Base-by-base conservation (phyloP, 2,888 invertebrate genomes). In the Caenorhabditis sp. region DNA sequence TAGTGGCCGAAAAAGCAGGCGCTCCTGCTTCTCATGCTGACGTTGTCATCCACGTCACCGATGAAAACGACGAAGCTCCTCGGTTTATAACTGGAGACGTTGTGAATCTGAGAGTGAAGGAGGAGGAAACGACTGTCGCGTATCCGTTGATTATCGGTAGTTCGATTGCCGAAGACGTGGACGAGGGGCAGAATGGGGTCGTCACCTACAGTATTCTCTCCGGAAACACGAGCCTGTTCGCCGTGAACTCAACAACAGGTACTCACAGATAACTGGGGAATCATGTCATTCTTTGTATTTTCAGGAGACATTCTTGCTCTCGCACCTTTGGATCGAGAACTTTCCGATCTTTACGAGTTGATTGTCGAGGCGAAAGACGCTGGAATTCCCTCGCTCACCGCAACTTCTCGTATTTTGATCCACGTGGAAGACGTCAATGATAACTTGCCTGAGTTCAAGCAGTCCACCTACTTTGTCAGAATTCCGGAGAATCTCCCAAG, bases 361-460 rank as follows among this genome's bases (percentile, higher is more conserved):
- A 48, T 68, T 2, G 70, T 83, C 8, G 74, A 82, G 65, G 82
- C 79, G 8, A 73, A 61, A 4, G 83, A 83, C 30, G 61, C 66
- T 2, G 74, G 78, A 35, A 65, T 71, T 11, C 70, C 71, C 2
- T 56, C 72, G 0, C 48, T 75, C 9, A 63, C 52, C 4, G 65
- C 73, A 0, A 61, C 53, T 2, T 68, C 71, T 0, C 37, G 43
- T 2, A 74, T 83, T 53, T 22, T 71, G 32, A 79, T 85, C 22
- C 48, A 65, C 39, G 82, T 84, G 9, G 61, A 81, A 20, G 84
- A 84, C 46, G 65, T 79, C 43, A 84, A 85, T 45, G 84, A 85
- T 32, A 82, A 85, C 56, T 43, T 72, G 24, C 85, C 85, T 13
- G 55, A 37, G n/a, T 85, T 84, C 56, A 94, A 93, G 86, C 93